Conservation (phyloP, 1,140 invertebrate species). For the Hirudo medicinalis region DNA sequence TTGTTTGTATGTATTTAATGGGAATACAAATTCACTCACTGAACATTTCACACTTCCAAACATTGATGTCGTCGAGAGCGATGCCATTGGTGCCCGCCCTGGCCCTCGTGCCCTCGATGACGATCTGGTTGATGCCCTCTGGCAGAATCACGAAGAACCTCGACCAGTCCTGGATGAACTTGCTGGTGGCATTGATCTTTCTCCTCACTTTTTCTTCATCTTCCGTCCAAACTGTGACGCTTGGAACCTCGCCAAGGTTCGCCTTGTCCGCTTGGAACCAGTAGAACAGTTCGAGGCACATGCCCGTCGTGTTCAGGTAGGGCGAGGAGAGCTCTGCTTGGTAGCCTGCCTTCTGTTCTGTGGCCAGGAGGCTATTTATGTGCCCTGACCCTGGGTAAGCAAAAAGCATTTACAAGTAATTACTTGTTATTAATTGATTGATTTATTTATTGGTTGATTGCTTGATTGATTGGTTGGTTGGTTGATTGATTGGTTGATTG, state of each 20-base stretch:
- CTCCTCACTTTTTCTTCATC: conserved; percentile 4
- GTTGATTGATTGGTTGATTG: conserved; percentile 4
- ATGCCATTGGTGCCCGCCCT: not conserved
- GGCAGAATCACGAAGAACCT: conserved; percentile 7
- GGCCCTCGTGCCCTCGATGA: conserved; percentile 10
- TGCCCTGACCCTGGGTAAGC: conserved; percentile 4
- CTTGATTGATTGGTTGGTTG: not conserved
- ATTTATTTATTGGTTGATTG: too few relatives aligned
- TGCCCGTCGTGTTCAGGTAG: conserved; percentile 15
- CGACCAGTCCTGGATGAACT: conserved; percentile 6
- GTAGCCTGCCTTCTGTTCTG: conserved; percentile 1
- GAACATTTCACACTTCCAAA: not conserved
- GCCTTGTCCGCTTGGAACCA: conserved; percentile 9
- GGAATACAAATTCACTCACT: not conserved
- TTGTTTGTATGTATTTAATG: too few relatives aligned
- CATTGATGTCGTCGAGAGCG: not conserved
- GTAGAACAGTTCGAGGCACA: conserved; percentile 18
- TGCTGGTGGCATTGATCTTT: not conserved
- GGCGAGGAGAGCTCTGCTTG: not conserved
- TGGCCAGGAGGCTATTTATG: conserved; percentile 6
- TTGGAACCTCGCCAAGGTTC: not conserved
- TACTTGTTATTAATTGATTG: not conserved
- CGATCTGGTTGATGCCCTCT: conserved; percentile 11
- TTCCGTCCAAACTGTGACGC: not conserved
- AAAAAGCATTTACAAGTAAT: too few relatives aligned